phyloP scores from a whole-genome alignment of 2,888 invertebrate species.

The Urechis unicinctus region DNA sequence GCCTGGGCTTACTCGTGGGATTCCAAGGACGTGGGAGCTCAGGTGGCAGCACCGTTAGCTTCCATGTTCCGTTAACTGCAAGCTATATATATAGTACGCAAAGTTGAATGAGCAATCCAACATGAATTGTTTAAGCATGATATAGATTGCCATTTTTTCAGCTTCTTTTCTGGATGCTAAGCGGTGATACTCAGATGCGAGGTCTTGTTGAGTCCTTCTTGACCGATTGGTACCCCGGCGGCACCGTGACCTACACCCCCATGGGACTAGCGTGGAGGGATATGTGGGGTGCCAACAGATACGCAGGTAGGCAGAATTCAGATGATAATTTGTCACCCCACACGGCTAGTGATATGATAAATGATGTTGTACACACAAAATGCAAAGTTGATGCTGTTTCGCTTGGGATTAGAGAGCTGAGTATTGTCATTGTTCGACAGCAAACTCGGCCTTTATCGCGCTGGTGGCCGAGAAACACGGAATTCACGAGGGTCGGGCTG shows the following conservation, averaged over 20 bases:
- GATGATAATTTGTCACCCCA: not conserved
- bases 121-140: no score
- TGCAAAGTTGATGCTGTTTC: no score
- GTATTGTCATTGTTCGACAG: constrained; percentile 26
- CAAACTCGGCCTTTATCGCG: constrained; percentile 30
- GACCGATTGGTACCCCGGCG: constrained; percentile 33
- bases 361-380: no score
- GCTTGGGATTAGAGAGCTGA: no score
- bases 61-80: no score
- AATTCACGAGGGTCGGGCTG: constrained; percentile 23
- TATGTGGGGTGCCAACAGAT: constrained; percentile 37
- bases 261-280: constrained; percentile 37
- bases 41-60: no score
- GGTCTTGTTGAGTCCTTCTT: constrained; percentile 28
- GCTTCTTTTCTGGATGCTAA: constrained; percentile 31
- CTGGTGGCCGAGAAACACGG: constrained; percentile 36
- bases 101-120: no score
- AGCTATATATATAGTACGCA: no score
- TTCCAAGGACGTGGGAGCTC: constrained; percentile 29
- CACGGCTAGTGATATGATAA: no score
- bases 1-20: constrained; percentile 37
- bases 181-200: constrained; percentile 27
- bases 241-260: constrained; percentile 31
- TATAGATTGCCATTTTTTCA: no score
- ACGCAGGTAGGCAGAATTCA: constrained; percentile 23